Evolutionary conservation across 2,113 vertebrate species (phyloP).

Genomic region (Ornithorhynchus anatinus): DNA sequence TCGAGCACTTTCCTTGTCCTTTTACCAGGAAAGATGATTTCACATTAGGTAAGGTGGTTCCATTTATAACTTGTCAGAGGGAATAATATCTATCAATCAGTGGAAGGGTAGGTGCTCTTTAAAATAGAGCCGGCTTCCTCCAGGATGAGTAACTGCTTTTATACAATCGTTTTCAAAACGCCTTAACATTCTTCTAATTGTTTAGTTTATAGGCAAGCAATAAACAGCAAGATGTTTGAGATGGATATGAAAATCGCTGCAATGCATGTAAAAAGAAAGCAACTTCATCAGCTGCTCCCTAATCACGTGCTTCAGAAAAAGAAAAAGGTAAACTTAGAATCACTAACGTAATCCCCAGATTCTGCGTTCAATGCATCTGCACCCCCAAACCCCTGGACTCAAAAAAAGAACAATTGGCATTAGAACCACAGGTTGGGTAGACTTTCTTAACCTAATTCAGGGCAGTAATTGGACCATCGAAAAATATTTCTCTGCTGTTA

Average conservation of each 20-base stretch:
- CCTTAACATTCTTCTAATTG: slow-evolving; percentile 62
- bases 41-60: background rate
- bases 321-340: slow-evolving; percentile 77
- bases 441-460: too few species aligned
- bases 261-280: slow-evolving; percentile 84
- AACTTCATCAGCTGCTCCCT: slow-evolving; percentile 84
- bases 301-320: slow-evolving; percentile 82
- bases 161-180: slow-evolving; percentile 22
- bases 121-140: slow-evolving; percentile 18
- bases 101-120: background rate
- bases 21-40: too few species aligned
- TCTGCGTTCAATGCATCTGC: too few species aligned
- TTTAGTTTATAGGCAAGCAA: slow-evolving; percentile 89
- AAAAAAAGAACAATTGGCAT: too few species aligned
- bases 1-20: too few species aligned
- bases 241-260: slow-evolving; percentile 89
- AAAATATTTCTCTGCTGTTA: too few species aligned
- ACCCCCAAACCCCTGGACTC: too few species aligned
- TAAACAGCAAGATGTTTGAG: slow-evolving; percentile 89
- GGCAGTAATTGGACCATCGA: too few species aligned
- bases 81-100: too few species aligned
- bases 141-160: slow-evolving; percentile 39
- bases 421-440: too few species aligned
- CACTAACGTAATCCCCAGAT: slow-evolving; percentile 1
- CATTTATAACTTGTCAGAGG: background rate